These are phyloP conservation scores for Gibbula magus DNA, from an alignment of 2,888 invertebrate genomes.

Conservation along the genomic window DNA sequence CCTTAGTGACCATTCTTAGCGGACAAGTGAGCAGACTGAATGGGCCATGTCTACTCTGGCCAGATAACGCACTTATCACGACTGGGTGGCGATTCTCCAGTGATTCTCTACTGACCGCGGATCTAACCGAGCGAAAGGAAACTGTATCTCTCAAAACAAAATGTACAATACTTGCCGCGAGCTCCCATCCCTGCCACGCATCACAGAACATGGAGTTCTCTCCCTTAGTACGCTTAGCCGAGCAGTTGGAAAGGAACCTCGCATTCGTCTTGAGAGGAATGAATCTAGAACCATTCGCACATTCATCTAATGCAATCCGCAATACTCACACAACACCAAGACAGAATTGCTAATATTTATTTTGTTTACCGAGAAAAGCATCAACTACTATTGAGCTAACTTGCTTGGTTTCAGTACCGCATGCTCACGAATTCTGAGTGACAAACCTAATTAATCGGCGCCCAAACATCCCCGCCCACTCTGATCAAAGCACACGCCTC, in stretches of 20 bases:
- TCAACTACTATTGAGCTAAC: background rate
- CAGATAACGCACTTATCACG: background rate
- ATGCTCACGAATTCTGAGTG: constrained; percentile 1
- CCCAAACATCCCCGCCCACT: constrained; percentile 14
- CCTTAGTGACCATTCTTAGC: no score
- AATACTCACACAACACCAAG: background rate
- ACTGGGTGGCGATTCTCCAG: background rate
- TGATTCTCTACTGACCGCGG: background rate
- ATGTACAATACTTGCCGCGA: constrained; percentile 12
- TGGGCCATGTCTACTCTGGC: background rate
- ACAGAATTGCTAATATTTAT: constrained; percentile 20
- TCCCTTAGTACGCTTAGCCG: background rate
- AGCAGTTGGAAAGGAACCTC: background rate
- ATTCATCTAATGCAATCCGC: background rate
- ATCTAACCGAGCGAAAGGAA: background rate
- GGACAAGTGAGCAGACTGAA: background rate
- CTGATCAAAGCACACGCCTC: background rate
- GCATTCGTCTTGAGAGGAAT: background rate
- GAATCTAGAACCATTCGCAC: background rate
- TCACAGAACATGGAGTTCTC: background rate
- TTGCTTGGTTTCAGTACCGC: background rate
- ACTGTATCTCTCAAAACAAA: constrained; percentile 13
- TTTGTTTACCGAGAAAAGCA: constrained; percentile 8
- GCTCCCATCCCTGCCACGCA: background rate
- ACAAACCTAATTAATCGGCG: constrained; percentile 17